These are phyloP conservation scores for Melanotaenia duboulayi DNA, from an alignment of 2,113 vertebrate genomes.

Conservation along the genomic window DNA sequence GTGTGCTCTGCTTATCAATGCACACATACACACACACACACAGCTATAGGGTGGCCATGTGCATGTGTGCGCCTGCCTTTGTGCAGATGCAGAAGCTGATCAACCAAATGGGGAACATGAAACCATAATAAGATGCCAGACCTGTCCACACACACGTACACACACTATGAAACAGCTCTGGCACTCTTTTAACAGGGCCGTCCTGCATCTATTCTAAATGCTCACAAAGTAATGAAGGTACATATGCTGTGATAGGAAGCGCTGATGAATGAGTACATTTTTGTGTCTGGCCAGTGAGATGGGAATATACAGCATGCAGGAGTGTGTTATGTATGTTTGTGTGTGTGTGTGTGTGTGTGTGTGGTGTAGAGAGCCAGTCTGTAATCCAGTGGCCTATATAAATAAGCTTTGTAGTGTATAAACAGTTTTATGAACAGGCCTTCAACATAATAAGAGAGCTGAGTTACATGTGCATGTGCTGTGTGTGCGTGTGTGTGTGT, in stretches of 20 bases:
- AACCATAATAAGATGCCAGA: conserved; percentile 84
- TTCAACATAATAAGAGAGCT: conserved; percentile 81
- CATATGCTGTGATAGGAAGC: conserved; percentile 14
- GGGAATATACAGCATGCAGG: conserved; percentile 9
- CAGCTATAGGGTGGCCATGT: conserved; percentile 24
- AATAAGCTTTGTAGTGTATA: conserved; percentile 84
- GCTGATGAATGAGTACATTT: conserved; percentile 29
- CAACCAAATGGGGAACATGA: conserved; percentile 90
- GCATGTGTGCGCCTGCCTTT: conserved; percentile 50
- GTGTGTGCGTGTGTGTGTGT: conserved; percentile 31
- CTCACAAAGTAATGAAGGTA: conserved; percentile 68
- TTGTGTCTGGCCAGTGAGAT: conserved; percentile 4
- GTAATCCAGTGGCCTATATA: conserved; percentile 85
- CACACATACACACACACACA: conserved; percentile 12
- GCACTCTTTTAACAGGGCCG: conserved; percentile 87
- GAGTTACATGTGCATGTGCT: conserved; percentile 66
- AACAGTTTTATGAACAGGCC: conserved; percentile 84
- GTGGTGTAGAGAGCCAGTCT: conserved; percentile 70
- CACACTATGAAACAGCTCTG: conserved; percentile 75
- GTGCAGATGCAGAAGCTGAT: conserved; percentile 83
- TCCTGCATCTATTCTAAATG: conserved; percentile 84
- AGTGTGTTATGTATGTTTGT: conserved; percentile 19
- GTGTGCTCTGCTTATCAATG: background rate
- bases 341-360: conserved; percentile 34
- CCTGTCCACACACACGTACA: conserved; percentile 73